A percentile compares a stretch with the other conserved stretches of the same genome.
phyloP scores from a whole-genome alignment of 2,113 vertebrate species.

The Enhydra lutris region DNA sequence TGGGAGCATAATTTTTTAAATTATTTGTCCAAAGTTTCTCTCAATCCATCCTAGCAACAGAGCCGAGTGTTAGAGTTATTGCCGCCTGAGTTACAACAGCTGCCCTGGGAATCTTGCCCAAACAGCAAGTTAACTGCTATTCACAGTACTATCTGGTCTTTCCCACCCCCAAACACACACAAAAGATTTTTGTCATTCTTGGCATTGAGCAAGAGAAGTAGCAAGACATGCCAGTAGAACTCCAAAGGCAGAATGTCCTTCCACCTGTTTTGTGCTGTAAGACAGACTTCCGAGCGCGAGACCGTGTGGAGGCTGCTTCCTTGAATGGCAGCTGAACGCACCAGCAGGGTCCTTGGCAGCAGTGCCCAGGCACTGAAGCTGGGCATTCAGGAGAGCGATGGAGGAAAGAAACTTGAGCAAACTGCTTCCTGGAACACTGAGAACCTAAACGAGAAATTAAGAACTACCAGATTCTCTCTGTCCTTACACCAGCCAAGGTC shows the following conservation, averaged over 20 bases:
- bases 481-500: conserved; percentile 49
- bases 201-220: background rate
- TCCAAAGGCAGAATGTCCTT: conserved; percentile 32
- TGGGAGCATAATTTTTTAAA: background rate
- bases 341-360: conserved; percentile 46
- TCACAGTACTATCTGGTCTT: conserved; percentile 52
- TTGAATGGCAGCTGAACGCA: conserved; percentile 55
- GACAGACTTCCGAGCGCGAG: conserved; percentile 42
- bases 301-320: background rate
- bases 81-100: conserved; percentile 41
- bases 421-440: conserved; percentile 63
- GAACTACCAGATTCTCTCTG: conserved; percentile 54
- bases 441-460: conserved; percentile 60
- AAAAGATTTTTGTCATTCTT: conserved; percentile 72
- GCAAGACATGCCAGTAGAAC: conserved; percentile 12
- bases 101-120: conserved; percentile 63
- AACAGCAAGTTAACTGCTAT: conserved; percentile 31
- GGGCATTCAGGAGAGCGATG: conserved; percentile 63
- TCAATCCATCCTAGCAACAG: background rate
- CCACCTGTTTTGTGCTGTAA: conserved; percentile 60
- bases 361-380: conserved; percentile 26
- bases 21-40: background rate
- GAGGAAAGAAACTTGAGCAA: conserved; percentile 63
- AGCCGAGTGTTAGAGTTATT: background rate
- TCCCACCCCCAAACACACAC: conserved; percentile 62